A percentile compares a stretch with the other conserved stretches of the same genome.
phyloP scores from a whole-genome alignment of 2,888 invertebrate species.

The Folsomia manolachei region DNA sequence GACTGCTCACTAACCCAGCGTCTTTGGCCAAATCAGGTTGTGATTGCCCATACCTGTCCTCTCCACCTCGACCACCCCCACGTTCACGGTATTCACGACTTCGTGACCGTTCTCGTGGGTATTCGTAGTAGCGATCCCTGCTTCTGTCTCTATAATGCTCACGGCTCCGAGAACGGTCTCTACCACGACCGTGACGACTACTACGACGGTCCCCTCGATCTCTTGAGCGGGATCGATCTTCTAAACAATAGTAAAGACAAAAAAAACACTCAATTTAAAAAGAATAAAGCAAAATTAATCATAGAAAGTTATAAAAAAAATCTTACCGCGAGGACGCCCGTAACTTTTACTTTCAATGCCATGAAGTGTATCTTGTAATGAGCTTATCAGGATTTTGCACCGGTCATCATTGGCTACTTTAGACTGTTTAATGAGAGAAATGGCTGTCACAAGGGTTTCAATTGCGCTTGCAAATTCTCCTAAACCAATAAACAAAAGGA shows the following conservation, averaged over 20 bases:
- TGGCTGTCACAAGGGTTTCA: constrained; percentile 97
- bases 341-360: constrained; percentile 98
- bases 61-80: constrained; percentile 65
- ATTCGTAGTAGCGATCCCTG: constrained; percentile 59
- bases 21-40: no score
- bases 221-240: constrained; percentile 59
- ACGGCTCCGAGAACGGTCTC: constrained; percentile 57
- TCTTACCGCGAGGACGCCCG: constrained; percentile 57
- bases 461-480: constrained; percentile 97
- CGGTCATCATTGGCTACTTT: constrained; percentile 94
- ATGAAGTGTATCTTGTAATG: constrained; percentile 91
- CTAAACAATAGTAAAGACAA: not conserved
- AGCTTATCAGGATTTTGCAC: constrained; percentile 95
- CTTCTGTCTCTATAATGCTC: constrained; percentile 56
- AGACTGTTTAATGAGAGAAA: constrained; percentile 96
- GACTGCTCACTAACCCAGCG: no score
- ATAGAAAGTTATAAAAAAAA: no score
- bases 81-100: constrained; percentile 77
- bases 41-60: constrained; percentile 67
- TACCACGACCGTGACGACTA: constrained; percentile 66
- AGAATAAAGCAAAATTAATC: constrained; percentile 6
- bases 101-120: constrained; percentile 72
- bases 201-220: constrained; percentile 59
- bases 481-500: constrained; percentile 49
- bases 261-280: no score